phyloP scores from a whole-genome alignment of 1,140 invertebrate species.

The Drosophila ironensis region DNA sequence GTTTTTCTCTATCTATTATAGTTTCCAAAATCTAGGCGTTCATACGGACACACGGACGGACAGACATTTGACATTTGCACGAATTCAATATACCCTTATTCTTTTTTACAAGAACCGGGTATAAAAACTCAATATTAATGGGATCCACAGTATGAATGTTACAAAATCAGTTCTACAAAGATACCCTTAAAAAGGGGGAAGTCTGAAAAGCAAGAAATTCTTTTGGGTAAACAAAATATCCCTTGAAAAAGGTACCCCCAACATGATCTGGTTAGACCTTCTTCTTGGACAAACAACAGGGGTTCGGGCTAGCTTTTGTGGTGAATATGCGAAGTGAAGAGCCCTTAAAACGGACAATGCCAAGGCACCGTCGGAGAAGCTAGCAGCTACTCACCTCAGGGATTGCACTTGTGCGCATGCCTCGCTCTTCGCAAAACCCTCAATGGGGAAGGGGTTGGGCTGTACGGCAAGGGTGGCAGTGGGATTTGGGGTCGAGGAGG shows the following conservation, averaged over 20 bases:
- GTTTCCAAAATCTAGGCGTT: too few relatives aligned
- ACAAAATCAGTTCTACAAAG: too few relatives aligned
- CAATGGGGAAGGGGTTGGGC: constrained; percentile 16
- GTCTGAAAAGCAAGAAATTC: too few relatives aligned
- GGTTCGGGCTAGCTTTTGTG: constrained; percentile 2
- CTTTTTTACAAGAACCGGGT: too few relatives aligned
- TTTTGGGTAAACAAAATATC: background rate
- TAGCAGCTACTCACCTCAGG: constrained; percentile 51
- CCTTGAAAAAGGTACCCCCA: background rate
- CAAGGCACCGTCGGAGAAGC: background rate
- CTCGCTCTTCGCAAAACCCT: constrained; percentile 1
- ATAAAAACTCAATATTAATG: too few relatives aligned
- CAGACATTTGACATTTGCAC: too few relatives aligned
- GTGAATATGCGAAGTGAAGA: constrained; percentile 10
- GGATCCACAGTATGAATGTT: too few relatives aligned
- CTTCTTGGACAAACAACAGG: background rate
- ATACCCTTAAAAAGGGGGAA: too few relatives aligned
- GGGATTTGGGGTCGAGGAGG: constrained; percentile 2
- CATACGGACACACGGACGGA: too few relatives aligned
- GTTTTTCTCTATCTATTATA: too few relatives aligned
- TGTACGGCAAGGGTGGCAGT: constrained; percentile 4
- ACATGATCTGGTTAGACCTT: constrained; percentile 1
- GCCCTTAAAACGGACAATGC: constrained; percentile 8
- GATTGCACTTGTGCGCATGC: constrained; percentile 74
- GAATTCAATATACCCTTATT: too few relatives aligned